A percentile compares a stretch with the other conserved stretches of the same genome.
These are phyloP conservation scores for Siphamia tubifer DNA, from an alignment of 2,113 vertebrate genomes.

Conservation along the genomic window DNA sequence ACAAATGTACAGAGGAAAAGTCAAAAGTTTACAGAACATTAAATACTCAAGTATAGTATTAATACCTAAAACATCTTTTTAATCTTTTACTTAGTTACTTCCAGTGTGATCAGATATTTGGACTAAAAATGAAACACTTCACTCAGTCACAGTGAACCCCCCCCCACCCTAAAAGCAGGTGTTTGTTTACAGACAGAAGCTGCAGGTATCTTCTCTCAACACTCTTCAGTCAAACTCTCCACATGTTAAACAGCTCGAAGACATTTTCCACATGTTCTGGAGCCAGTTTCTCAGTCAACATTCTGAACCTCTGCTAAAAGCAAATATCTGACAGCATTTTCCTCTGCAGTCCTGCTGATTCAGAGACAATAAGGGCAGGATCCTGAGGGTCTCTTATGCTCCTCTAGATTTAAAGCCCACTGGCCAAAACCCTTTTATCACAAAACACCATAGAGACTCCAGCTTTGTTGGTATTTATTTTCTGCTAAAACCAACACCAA, in stretches of 20 bases:
- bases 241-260: slow-evolving; percentile 13
- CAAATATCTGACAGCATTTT: slow-evolving; percentile 20
- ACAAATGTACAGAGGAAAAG: no score
- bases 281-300: slow-evolving; percentile 15
- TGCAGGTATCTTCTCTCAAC: background rate
- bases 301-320: slow-evolving; percentile 5
- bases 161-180: background rate
- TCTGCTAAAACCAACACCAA: background rate
- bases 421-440: background rate
- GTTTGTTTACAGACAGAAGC: background rate
- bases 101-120: no score
- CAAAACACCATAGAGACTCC: background rate
- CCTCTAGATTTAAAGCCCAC: background rate
- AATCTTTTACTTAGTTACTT: no score
- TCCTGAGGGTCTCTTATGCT: background rate
- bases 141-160: no score
- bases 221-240: background rate
- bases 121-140: no score
- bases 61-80: no score
- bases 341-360: slow-evolving; percentile 26
- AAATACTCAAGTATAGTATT: no score
- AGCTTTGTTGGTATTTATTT: background rate
- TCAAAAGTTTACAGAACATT: no score
- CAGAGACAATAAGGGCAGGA: slow-evolving; percentile 6
- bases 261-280: background rate